Evolutionary conservation across 2,797 vertebrate species (phyloP).

Genomic region (Hydrophis major): DNA sequence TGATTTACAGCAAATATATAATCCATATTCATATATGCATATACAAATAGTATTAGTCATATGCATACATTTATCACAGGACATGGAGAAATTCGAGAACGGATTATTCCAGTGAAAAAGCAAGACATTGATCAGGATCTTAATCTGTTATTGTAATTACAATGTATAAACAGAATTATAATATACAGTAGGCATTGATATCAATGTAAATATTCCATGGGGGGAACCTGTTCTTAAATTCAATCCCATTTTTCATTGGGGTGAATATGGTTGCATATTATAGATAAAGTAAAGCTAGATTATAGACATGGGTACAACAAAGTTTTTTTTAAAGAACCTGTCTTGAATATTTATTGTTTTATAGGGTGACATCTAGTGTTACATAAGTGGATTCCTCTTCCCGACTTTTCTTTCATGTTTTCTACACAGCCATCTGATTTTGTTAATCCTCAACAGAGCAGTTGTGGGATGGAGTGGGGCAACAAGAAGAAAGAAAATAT

Average conservation of each 20-base stretch:
- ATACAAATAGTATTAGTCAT: not conserved
- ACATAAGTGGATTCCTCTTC: not conserved
- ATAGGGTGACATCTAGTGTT: not conserved
- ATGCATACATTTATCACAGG: not conserved
- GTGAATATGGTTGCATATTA: not conserved
- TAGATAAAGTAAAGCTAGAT: not conserved
- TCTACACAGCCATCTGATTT: not conserved
- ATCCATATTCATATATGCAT: not conserved
- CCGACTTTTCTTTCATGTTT: not conserved
- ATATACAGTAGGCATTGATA: not conserved
- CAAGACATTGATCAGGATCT: not conserved
- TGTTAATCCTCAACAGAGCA: not conserved
- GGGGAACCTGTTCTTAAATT: not conserved
- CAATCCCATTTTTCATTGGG: not conserved
- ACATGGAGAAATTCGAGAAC: not conserved
- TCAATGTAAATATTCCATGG: not conserved
- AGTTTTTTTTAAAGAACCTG: not conserved
- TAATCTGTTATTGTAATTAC: not conserved
- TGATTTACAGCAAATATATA: not conserved
- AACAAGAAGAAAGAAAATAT: not conserved
- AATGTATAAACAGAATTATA: not conserved
- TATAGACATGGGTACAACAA: not conserved
- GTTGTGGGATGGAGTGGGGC: not conserved
- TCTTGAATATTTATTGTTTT: not conserved
- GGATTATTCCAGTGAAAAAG: not conserved